A percentile compares a stretch with the other conserved stretches of the same genome.
These are phyloP conservation scores for Ploceus nigricollis DNA, from an alignment of 2,113 vertebrate genomes.

Conservation along the genomic window DNA sequence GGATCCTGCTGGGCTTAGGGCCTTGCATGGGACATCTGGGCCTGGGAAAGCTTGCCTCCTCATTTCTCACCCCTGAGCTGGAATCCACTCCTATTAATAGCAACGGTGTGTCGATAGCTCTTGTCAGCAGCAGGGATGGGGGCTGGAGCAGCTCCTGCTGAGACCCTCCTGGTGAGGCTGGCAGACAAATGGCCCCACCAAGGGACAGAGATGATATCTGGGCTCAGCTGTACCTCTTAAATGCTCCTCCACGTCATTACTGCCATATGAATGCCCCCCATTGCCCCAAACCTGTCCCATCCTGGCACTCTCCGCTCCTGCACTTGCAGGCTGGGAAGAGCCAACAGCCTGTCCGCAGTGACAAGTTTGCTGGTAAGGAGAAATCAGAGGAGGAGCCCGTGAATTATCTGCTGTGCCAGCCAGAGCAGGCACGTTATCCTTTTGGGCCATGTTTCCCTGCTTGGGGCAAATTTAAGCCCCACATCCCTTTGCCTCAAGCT, in stretches of 20 bases:
- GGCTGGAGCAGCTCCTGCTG: fast-evolving
- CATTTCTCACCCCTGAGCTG: constrained; percentile 42
- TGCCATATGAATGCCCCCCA: neutral
- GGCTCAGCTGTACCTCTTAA: neutral
- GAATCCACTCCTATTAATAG: constrained; percentile 52
- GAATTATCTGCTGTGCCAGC: neutral
- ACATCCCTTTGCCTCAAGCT: neutral
- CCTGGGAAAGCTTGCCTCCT: constrained; percentile 34
- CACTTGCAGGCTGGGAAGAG: fast-evolving
- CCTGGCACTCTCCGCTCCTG: fast-evolving
- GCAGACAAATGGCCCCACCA: neutral
- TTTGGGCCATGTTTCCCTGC: neutral
- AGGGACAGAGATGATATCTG: fast-evolving
- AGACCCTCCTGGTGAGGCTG: neutral
- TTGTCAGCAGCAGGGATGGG: neutral
- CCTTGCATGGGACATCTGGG: neutral
- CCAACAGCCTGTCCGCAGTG: neutral
- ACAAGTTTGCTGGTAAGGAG: neutral
- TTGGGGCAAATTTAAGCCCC: neutral
- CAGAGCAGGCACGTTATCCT: neutral
- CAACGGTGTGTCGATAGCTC: neutral
- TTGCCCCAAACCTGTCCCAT: fast-evolving
- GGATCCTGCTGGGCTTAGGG: neutral
- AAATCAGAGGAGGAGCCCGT: neutral
- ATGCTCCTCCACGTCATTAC: neutral